phyloP scores from a whole-genome alignment of 30 jellyfish, hydroid and myxozoan genomes.

The Cassiopea andromeda region DNA sequence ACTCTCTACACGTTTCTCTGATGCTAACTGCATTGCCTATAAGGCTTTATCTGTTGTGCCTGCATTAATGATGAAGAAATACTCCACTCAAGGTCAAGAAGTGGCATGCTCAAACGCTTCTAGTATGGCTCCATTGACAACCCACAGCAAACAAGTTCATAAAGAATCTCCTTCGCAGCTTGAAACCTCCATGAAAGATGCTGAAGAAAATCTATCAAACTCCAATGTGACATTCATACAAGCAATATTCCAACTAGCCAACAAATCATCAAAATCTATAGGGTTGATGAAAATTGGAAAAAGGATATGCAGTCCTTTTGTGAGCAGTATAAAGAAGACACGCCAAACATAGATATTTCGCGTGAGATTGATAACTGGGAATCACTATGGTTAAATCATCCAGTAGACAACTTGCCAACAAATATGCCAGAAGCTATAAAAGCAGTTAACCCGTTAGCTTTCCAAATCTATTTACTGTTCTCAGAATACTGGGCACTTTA shows the following conservation, averaged over 20 bases:
- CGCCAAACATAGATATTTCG: conserved; percentile 11
- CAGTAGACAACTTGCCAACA: conserved; percentile 5
- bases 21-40: conserved; percentile 10
- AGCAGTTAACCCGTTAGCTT: neutral
- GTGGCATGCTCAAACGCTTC: neutral
- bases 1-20: conserved; percentile 13
- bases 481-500: conserved; percentile 15
- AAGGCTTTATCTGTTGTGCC: conserved; percentile 19
- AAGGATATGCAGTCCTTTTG: conserved; percentile 3
- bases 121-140: neutral
- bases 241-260: too few relatives aligned
- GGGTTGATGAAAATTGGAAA: conserved; percentile 42
- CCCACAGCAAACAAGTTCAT: neutral
- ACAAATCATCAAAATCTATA: neutral
- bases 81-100: neutral
- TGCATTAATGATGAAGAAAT: conserved; percentile 12
- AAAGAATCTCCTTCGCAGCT: neutral
- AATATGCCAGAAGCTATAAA: neutral
- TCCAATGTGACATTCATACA: too few relatives aligned
- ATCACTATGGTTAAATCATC: conserved; percentile 17
- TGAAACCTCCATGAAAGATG: neutral
- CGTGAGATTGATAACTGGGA: conserved; percentile 43
- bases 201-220: too few relatives aligned
- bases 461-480: conserved; percentile 19
- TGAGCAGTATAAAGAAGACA: neutral